Evolutionary conservation across 2,113 vertebrate genomes (phyloP).

Genomic region (Thamnaconus septentrionalis): DNA sequence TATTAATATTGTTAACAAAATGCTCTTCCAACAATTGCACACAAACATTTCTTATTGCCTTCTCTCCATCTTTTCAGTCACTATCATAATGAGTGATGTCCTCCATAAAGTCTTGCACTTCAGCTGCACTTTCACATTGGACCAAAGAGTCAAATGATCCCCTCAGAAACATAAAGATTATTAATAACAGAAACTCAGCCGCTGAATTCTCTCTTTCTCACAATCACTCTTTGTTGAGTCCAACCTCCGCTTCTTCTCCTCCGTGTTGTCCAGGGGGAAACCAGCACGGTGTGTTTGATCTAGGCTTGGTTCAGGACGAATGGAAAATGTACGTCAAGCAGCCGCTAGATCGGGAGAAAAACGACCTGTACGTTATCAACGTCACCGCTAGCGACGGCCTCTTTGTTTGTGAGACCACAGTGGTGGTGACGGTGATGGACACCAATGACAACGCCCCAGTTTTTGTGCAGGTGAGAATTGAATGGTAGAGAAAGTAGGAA

Average conservation of each 20-base stretch:
- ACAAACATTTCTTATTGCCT: too few species aligned
- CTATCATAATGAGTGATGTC: too few species aligned
- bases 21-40: too few species aligned
- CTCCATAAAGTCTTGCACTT: too few species aligned
- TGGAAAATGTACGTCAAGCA: slow-evolving; percentile 98
- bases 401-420: slow-evolving; percentile 86
- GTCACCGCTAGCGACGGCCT: slow-evolving; percentile 94
- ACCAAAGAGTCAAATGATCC: too few species aligned
- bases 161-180: too few species aligned
- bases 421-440: slow-evolving; percentile 89
- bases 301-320: slow-evolving; percentile 92
- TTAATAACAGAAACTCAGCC: too few species aligned
- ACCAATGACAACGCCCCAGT: slow-evolving; percentile 93
- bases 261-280: slow-evolving; percentile 81
- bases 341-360: slow-evolving; percentile 88
- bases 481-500: too few species aligned
- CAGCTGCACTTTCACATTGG: too few species aligned
- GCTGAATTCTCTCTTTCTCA: too few species aligned
- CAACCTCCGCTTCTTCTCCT: neutral
- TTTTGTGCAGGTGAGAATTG: slow-evolving; percentile 86
- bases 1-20: too few species aligned
- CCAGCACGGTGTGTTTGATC: slow-evolving; percentile 86
- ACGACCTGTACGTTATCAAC: slow-evolving; percentile 87
- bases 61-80: too few species aligned
- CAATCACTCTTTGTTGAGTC: neutral